These are phyloP conservation scores for Tinamus guttatus DNA, from an alignment of 2,113 vertebrate species.

Conservation along the genomic window DNA sequence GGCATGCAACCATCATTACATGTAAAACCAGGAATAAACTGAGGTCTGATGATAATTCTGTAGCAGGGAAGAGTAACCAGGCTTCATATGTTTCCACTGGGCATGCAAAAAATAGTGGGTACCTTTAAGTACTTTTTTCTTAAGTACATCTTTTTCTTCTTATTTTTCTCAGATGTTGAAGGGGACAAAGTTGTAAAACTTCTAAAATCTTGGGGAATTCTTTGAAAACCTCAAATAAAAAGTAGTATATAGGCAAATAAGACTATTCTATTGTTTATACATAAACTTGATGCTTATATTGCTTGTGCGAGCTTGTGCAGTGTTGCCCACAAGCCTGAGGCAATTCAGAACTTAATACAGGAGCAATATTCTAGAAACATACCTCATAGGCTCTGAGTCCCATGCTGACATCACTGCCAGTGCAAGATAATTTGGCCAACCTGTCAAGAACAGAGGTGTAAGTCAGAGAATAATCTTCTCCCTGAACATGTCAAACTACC, in stretches of 20 bases:
- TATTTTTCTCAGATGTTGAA: not conserved
- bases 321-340: not conserved
- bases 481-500: not conserved
- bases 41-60: not conserved
- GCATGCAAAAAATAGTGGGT: not conserved
- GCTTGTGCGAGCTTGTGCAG: not conserved
- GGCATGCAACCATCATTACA: accelerated
- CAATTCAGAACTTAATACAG: not conserved
- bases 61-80: not conserved
- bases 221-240: not conserved
- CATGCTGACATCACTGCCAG: not conserved
- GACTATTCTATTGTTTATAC: not conserved
- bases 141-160: not conserved
- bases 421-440: not conserved
- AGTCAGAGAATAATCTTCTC: not conserved
- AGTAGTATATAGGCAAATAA: not conserved
- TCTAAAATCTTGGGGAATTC: not conserved
- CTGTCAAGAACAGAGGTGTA: not conserved
- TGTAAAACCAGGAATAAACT: accelerated
- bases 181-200: not conserved
- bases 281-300: not conserved
- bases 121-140: not conserved
- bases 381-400: not conserved
- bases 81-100: not conserved
- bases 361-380: not conserved